Evolutionary conservation across 1,140 invertebrate species (phyloP).

Genomic region (Lutraria rhynchaena): DNA sequence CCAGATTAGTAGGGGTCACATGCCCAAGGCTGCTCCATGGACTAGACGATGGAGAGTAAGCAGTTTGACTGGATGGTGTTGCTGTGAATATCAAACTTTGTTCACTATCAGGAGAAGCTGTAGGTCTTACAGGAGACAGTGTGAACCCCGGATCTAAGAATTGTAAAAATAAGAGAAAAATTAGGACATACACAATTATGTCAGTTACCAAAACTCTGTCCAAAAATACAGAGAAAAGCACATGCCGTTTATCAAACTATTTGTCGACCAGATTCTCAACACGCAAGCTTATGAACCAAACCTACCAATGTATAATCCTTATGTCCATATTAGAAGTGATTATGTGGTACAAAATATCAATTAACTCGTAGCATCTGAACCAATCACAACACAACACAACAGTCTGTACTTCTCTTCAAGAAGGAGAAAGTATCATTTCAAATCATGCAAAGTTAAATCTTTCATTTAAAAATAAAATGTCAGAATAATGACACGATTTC

Average conservation of each 20-base stretch:
- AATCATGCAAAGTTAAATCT: too few species aligned
- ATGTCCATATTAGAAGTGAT: too few species aligned
- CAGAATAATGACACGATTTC: too few species aligned
- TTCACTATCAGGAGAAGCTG: not conserved
- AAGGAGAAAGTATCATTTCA: too few species aligned
- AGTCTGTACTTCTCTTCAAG: too few species aligned
- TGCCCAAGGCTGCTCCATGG: conserved; percentile 49
- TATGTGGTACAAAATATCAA: too few species aligned
- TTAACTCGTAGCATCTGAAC: too few species aligned
- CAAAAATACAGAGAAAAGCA: not conserved
- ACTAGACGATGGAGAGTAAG: conserved; percentile 44
- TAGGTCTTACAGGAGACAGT: conserved; percentile 35
- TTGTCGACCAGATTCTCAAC: not conserved
- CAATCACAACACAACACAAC: too few species aligned
- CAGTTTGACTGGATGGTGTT: conserved; percentile 38
- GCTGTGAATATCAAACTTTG: conserved; percentile 38
- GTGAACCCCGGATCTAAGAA: conserved; percentile 50
- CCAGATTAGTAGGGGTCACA: conserved; percentile 52
- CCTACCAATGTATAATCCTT: not conserved
- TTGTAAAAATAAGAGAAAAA: too few species aligned
- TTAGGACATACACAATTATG: too few species aligned
- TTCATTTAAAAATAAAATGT: too few species aligned
- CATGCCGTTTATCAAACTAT: not conserved
- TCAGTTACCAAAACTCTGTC: not conserved
- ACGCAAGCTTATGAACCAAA: not conserved